Evolutionary conservation across 2,888 invertebrate species (phyloP).

Genomic region (Phlogophora meticulosa): DNA sequence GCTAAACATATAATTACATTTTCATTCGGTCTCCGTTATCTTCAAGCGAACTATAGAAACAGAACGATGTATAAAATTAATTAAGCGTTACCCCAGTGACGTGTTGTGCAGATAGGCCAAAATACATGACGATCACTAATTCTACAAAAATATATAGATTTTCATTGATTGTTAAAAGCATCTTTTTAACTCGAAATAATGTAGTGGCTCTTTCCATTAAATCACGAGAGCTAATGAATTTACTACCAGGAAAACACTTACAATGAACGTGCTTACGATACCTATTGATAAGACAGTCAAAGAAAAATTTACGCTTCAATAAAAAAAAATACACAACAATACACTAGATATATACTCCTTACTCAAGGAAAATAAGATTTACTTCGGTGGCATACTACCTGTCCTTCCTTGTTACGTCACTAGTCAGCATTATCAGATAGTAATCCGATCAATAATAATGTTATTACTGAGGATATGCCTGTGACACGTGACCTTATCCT

Average conservation of each 20-base stretch:
- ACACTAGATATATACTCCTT: conserved; percentile 14
- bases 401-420: conserved; percentile 11
- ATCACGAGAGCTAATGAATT: background rate
- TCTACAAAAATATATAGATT: too few relatives aligned
- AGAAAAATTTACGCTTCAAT: conserved; percentile 14
- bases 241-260: background rate
- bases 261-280: background rate
- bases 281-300: background rate
- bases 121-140: too few relatives aligned
- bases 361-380: conserved; percentile 25
- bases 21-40: too few relatives aligned
- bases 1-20: too few relatives aligned
- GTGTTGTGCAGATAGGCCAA: too few relatives aligned
- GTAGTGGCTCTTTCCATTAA: too few relatives aligned
- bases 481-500: background rate
- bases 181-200: too few relatives aligned
- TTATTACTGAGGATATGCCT: background rate
- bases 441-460: conserved; percentile 19
- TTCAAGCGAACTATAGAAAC: too few relatives aligned
- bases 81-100: too few relatives aligned
- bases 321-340: conserved; percentile 23
- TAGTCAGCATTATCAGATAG: conserved; percentile 2
- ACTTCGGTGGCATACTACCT: conserved; percentile 4
- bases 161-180: too few relatives aligned
- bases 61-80: too few relatives aligned